Evolutionary conservation across 2,888 invertebrate genomes (phyloP), one percentile per base, ranked within the genome.

Genomic region (Agonopterix heracliana): DNA sequence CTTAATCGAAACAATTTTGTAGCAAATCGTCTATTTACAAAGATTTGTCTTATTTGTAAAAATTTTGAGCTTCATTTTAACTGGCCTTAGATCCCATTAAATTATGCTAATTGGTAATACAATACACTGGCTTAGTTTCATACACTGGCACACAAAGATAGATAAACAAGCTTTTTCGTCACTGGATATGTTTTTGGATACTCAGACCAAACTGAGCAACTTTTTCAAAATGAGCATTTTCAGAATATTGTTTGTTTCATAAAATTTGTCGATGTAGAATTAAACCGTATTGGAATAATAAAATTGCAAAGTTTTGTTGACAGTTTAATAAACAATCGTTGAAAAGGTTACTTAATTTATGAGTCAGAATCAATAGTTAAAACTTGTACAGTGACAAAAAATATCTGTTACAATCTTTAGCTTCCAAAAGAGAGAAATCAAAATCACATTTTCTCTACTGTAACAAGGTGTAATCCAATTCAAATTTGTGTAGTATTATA

Each of bases 41-140:
- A 50, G 63, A 63, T 68, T 61, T 58, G 53, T 60, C 60, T 66
- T 63, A 58, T 84, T 85, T 86, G 85, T 86, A 87, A 85, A 85
- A 74, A 85, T 85, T 86, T 87, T 82, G 86, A 86, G 86, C 84
- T 77, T 85, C 74, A 59, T 70, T 70, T 74, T 60, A 67, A 87
- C 87, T 87, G 87, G 87, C 87, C 87, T 67, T 67, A 57, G 61
- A 81, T 84, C 86, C 86, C 82, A 78, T 74, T 64, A 68, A 54
- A 56, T 68, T 66, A 63, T 71, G 71, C 74, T 78, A 74, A 66
- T 68, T 77, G 73, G 75, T 75, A 76, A 74, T 61, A 70, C 59
- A 12, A 71, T 66, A 52, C 54, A 78, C 78, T 70, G 71, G 72
- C 70, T 63, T 67, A 53, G 52, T 58, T 38, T 10, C 36, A 42